These are phyloP conservation scores for Melanotaenia boesemani DNA, from an alignment of 2,797 vertebrate genomes.

Conservation along the genomic window DNA sequence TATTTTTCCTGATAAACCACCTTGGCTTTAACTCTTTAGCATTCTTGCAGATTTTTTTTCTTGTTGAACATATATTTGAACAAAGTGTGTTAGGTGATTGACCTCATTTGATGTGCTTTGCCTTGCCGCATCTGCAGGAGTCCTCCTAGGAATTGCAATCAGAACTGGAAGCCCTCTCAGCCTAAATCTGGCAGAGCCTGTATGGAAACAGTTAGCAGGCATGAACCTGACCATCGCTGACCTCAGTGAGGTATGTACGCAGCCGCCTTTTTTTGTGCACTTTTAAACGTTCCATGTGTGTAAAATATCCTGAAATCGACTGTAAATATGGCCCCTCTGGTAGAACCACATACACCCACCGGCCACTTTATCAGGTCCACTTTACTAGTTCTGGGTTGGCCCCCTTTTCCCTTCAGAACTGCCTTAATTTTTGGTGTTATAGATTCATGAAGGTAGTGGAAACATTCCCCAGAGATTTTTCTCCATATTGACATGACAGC, in stretches of 20 bases:
- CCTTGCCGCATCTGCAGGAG: constrained; percentile 83
- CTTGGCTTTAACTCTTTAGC: background rate
- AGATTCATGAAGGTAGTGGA: too few species aligned
- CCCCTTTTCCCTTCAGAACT: too few species aligned
- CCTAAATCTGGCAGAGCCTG: constrained; percentile 96
- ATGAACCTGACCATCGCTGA: constrained; percentile 99
- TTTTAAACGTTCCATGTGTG: background rate
- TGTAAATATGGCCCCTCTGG: background rate
- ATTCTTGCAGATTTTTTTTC: constrained; percentile 1
- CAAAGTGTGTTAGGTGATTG: background rate
- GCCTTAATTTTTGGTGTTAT: too few species aligned
- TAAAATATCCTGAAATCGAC: background rate
- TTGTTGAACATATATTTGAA: background rate
- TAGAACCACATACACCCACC: background rate
- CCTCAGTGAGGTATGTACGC: constrained; percentile 92
- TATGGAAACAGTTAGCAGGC: constrained; percentile 99
- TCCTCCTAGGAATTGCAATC: constrained; percentile 96
- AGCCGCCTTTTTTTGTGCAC: background rate
- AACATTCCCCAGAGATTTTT: too few species aligned
- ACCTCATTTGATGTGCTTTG: constrained; percentile 23
- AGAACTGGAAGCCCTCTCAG: constrained; percentile 97
- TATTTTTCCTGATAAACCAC: constrained; percentile 42
- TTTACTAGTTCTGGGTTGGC: too few species aligned
- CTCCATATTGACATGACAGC: too few species aligned
- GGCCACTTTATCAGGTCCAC: too few species aligned